These are phyloP conservation scores for Lissocephala sabroskyi DNA, from an alignment of 2,888 invertebrate species.

Conservation along the genomic window DNA sequence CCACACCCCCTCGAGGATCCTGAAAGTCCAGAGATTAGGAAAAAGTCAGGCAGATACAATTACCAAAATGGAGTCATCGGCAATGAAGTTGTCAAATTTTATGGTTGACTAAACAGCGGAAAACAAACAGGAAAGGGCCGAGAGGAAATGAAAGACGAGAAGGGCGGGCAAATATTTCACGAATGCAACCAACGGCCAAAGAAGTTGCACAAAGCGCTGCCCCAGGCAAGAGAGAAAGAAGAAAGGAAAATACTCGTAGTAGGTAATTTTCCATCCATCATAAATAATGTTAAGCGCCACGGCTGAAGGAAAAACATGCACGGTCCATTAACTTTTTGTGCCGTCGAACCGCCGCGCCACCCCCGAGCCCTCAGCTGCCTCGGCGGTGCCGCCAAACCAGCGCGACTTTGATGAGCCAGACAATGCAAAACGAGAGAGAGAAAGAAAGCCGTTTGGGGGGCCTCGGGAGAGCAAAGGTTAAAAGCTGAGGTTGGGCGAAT, in stretches of 20 bases:
- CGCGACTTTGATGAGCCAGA: too few relatives aligned
- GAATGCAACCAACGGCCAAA: slow-evolving; percentile 30
- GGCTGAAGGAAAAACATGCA: slow-evolving; percentile 72
- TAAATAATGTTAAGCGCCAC: slow-evolving; percentile 72
- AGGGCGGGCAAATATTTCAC: slow-evolving; percentile 40
- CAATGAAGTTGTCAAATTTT: slow-evolving; percentile 28
- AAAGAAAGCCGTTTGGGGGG: too few relatives aligned
- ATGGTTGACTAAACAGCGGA: slow-evolving; percentile 24
- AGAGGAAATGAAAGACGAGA: not conserved
- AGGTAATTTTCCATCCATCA: slow-evolving; percentile 67
- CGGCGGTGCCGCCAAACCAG: slow-evolving; percentile 8
- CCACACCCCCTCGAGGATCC: too few relatives aligned
- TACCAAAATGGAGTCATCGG: slow-evolving; percentile 27
- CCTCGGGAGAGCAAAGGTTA: slow-evolving; percentile 33
- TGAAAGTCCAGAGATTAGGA: slow-evolving; percentile 30
- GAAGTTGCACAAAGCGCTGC: slow-evolving; percentile 39
- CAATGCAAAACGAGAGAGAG: slow-evolving; percentile 10
- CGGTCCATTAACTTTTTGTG: slow-evolving; percentile 70
- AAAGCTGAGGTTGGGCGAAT: slow-evolving; percentile 30
- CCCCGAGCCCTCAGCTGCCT: too few relatives aligned
- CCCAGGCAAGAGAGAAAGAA: slow-evolving; percentile 18
- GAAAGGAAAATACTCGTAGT: slow-evolving; percentile 34
- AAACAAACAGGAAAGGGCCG: slow-evolving; percentile 15
- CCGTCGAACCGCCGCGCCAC: not conserved
- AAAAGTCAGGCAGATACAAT: slow-evolving; percentile 40